Evolutionary conservation across 2,888 invertebrate genomes (phyloP).

Genomic region (Drosophila kanekoi): DNA sequence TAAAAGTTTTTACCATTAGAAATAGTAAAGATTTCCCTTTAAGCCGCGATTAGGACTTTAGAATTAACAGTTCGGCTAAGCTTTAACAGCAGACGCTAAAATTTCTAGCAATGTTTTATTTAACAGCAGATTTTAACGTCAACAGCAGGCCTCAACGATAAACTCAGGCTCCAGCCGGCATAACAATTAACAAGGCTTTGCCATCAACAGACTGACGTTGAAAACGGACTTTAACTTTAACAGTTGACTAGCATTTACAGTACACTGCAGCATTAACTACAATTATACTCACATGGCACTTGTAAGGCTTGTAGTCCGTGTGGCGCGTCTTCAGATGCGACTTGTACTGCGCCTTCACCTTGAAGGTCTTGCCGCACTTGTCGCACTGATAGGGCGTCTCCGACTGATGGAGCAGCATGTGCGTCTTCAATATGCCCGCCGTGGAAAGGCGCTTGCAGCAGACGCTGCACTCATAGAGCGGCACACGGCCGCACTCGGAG

Average conservation of each 20-base stretch:
- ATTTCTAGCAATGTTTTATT: background rate
- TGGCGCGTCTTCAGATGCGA: conserved; percentile 85
- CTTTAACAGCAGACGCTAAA: background rate
- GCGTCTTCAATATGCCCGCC: conserved; percentile 85
- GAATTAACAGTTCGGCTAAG: too few species aligned
- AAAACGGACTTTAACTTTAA: background rate
- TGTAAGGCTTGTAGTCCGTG: conserved; percentile 86
- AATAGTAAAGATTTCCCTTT: too few species aligned
- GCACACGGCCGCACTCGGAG: conserved; percentile 85
- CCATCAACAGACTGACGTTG: background rate
- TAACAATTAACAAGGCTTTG: background rate
- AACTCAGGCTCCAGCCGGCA: background rate
- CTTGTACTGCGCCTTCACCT: conserved; percentile 84
- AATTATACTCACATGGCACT: conserved; percentile 84
- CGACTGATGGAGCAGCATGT: conserved; percentile 85
- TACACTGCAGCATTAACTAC: background rate
- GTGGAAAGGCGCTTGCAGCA: conserved; percentile 85
- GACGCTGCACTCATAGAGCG: conserved; percentile 83
- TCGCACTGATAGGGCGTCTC: conserved; percentile 84
- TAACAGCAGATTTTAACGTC: too few species aligned
- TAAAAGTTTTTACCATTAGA: background rate
- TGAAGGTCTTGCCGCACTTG: conserved; percentile 83
- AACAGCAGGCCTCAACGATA: background rate
- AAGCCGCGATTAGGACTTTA: too few species aligned
- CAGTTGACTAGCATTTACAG: background rate